Base-by-base conservation (phyloP, 2,113 vertebrate genomes). In the Oreochromis aureus region DNA sequence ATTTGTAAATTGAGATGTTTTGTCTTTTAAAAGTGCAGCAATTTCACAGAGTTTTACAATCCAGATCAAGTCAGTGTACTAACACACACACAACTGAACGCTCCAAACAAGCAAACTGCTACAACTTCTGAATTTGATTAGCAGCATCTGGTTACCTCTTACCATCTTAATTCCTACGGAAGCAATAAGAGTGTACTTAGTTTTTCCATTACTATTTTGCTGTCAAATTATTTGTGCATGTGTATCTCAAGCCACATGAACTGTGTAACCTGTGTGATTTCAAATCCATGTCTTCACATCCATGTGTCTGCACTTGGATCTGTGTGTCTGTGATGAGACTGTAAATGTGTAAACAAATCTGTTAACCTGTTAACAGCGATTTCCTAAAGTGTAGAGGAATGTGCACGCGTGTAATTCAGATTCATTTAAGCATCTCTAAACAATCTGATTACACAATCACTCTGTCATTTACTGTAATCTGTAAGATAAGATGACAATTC, bases 131-230 rank as follows among this genome's bases (percentile, higher is more conserved):
- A 24, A 61, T 61, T 18, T 61, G 58, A 36, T 63, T 18, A 63
- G 30, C 30, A 36, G 59, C 59, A 36, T 19, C 30, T 63, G 59
- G 9, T 34, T 2, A 3, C 15, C 30, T 39, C 34, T 66, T 66
- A 22, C 34, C 6, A n/a, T 22, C 6, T 69, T 1, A 41, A 66
- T 22, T 39, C 18, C 34, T 5, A 66, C 3, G 0, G 19, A 39
- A 66, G 34, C 61, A 39, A n/a, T 7, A 66, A n/a, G 32, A 18
- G 34, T 39, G 19, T 39, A 22, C 10, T 5, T 22, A 1, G 34
- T 22, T 66, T 1, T 39, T 22, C 13, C 16, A 30, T 9, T n/a
- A 53, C 56, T 59, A 16, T 66, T 58, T n/a, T n/a, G 55, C 55
- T 58, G 55, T 58, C 24, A 36, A 36, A 36, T 36, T 36, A 36